A percentile compares a stretch with the other conserved stretches of the same genome.
Conservation (phyloP, 64 coral and sea anemone species). For the Actinia equina region DNA sequence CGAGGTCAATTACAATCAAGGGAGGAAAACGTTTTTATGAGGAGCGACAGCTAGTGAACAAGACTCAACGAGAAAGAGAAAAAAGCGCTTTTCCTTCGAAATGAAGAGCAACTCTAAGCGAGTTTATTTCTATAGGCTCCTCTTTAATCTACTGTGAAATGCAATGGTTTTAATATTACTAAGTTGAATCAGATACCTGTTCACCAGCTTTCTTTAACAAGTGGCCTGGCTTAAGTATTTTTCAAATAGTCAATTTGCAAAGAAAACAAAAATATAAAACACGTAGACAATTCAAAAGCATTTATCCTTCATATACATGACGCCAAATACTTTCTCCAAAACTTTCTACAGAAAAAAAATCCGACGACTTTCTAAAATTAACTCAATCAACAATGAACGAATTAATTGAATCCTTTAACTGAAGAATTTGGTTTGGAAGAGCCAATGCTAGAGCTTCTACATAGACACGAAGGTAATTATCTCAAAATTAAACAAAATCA, state of each 20-base stretch:
- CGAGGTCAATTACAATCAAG: not conserved
- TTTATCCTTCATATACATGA: not conserved
- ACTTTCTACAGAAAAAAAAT: not conserved
- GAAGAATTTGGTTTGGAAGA: not conserved
- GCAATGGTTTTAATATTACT: not conserved
- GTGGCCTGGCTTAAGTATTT: not conserved
- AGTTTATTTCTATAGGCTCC: not conserved
- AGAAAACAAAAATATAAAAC: not conserved
- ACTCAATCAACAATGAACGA: too few species aligned
- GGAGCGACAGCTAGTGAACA: too few species aligned
- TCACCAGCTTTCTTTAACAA: not conserved
- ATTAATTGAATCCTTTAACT: too few species aligned
- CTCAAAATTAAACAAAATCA: not conserved
- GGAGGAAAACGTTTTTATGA: not conserved
- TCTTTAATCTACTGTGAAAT: not conserved
- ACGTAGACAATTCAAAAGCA: not conserved
- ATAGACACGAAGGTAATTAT: not conserved
- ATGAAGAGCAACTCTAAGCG: not conserved
- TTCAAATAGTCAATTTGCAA: not conserved
- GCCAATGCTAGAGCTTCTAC: not conserved
- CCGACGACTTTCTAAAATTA: not conserved
- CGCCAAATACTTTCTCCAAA: not conserved
- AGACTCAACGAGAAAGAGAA: not conserved
- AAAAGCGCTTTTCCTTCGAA: not conserved
- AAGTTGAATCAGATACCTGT: not conserved